Evolutionary conservation across 1,140 invertebrate genomes (phyloP), one percentile per base, ranked within the genome.

Genomic region (Drosophila ercepeae): DNA sequence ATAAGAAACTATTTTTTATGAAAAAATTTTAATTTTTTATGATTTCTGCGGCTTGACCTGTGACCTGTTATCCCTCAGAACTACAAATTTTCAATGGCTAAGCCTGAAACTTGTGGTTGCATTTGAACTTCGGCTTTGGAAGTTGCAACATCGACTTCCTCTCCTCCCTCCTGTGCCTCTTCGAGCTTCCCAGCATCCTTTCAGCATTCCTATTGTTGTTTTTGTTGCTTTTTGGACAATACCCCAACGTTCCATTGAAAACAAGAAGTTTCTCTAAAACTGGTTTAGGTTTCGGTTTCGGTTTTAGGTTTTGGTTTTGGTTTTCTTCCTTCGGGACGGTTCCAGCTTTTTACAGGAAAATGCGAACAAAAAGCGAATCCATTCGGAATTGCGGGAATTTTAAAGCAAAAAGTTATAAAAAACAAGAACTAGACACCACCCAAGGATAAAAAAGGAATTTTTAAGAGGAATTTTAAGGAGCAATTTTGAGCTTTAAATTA

Each of bases 261-360:
- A 58, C 71, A 67, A 75, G 61, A 78, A 61, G 45, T 60, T 34
- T 29, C 60, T 44, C 59, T 69, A 63, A 60, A 84, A 86, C 81
- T 86, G 81, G 81, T 86, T 86, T 86, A 54, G 34, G 61, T 73
- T 79, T 79, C 39, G 36, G 4, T 39, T 39, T 34, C 32, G 32
- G 34, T 14, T 39, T 39, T 6, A 4, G 34, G 29, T 32, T 32
- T 32, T 32, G 29, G 29, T 32, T 39, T 36, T 64, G 64, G 69
- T 73, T 82, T 63, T 55, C 76, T 65, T 73, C 63, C 52, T 44
- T 27, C 13, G 11, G 42, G 34, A 21, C 49, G 54, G 53, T 18
- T 25, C n/a, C n/a, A n/a, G 53, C 36, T 45, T 69, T 84, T 84
- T 81, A 74, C 76, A 86, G 75, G 83, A 76, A 81, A 84, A 81